Percentiles rank a stretch among this genome's conserved stretches.
phyloP scores from a whole-genome alignment of 2,888 invertebrate genomes.

The Pyrochroa serraticornis region DNA sequence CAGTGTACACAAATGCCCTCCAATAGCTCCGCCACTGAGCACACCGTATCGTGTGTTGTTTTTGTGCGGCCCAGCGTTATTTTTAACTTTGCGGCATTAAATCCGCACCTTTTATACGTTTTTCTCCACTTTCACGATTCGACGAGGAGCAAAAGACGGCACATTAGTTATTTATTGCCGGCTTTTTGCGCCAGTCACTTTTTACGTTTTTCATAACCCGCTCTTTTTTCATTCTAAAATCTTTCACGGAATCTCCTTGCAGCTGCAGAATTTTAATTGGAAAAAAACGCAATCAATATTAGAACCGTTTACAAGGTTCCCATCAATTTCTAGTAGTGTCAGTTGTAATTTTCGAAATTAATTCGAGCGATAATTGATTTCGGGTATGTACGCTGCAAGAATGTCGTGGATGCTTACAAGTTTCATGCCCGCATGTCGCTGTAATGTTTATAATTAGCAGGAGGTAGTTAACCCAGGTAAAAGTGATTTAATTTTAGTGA shows the following conservation, averaged over 20 bases:
- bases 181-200: conserved; percentile 5
- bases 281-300: too few species aligned
- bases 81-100: conserved; percentile 25
- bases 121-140: conserved; percentile 26
- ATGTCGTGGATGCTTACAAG: conserved; percentile 24
- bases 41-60: neutral
- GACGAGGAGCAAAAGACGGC: conserved; percentile 28
- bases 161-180: conserved; percentile 30
- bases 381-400: conserved; percentile 18
- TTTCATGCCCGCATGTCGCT: conserved; percentile 34
- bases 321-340: neutral
- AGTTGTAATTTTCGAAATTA: neutral
- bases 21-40: too few species aligned
- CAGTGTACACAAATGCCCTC: too few species aligned
- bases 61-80: conserved; percentile 1
- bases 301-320: too few species aligned
- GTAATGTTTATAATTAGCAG: conserved; percentile 48
- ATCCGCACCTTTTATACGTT: conserved; percentile 25
- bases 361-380: conserved; percentile 13
- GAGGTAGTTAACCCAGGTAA: conserved; percentile 58
- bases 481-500: conserved; percentile 56
- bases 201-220: neutral
- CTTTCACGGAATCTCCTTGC: too few species aligned
- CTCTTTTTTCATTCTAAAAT: neutral
- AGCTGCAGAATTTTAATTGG: too few species aligned